Conservation (phyloP, 2,888 invertebrate species). For the Leptogaster cylindrica region DNA sequence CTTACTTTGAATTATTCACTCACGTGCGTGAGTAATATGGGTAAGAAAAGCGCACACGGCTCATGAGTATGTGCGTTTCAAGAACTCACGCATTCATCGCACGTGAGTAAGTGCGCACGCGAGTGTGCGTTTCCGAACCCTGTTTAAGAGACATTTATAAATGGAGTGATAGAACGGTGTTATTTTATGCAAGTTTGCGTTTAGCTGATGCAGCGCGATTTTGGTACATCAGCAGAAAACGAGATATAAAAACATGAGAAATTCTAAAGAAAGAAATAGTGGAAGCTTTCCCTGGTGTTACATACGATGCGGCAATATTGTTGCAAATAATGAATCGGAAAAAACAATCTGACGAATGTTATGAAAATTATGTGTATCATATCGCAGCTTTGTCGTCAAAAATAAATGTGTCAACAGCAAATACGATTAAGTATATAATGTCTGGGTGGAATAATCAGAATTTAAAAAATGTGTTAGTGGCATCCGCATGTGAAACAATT, state of each 20-base stretch:
- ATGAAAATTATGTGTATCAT: not conserved
- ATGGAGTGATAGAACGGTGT: slow-evolving; percentile 8
- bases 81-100: too few relatives aligned
- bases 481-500: not conserved
- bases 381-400: not conserved
- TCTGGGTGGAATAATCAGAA: slow-evolving; percentile 1
- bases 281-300: slow-evolving; percentile 32
- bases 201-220: slow-evolving; percentile 48
- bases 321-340: slow-evolving; percentile 4
- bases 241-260: slow-evolving; percentile 47
- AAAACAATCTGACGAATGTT: not conserved
- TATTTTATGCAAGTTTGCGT: slow-evolving; percentile 48
- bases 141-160: too few relatives aligned
- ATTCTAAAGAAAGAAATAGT: slow-evolving; percentile 49
- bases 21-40: too few relatives aligned
- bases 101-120: too few relatives aligned
- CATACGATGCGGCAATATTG: not conserved
- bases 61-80: too few relatives aligned
- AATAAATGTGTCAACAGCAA: not conserved
- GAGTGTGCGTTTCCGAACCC: too few relatives aligned
- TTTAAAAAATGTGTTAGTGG: slow-evolving; percentile 4
- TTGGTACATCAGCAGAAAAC: slow-evolving; percentile 49
- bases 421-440: slow-evolving; percentile 11
- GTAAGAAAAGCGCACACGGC: too few relatives aligned
- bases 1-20: too few relatives aligned